Conservation (phyloP, 53 echinoderm and acorn worm species). For the Apostichopus leukothele region DNA sequence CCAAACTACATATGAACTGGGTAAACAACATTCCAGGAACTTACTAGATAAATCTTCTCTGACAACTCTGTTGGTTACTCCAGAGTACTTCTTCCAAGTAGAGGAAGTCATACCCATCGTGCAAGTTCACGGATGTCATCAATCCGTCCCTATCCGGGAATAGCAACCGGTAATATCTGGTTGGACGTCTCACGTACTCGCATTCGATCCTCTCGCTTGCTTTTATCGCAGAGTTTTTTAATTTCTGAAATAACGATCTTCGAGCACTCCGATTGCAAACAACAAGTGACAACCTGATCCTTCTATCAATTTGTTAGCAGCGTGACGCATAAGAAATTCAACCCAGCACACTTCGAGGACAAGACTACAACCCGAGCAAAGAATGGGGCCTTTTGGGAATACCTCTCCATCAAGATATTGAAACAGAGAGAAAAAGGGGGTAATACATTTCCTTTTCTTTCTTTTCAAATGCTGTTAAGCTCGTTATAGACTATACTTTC, state of each 20-base stretch:
- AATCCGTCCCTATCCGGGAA: slow-evolving; percentile 1
- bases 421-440: not conserved
- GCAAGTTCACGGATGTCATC: slow-evolving; percentile 17
- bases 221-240: slow-evolving; percentile 24
- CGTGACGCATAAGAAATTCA: slow-evolving; percentile 25
- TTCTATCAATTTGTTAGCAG: slow-evolving; percentile 30
- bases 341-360: slow-evolving; percentile 30
- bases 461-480: not conserved
- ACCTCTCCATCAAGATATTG: not conserved
- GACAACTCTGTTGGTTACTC: not conserved
- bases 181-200: not conserved
- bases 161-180: not conserved
- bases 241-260: slow-evolving; percentile 43
- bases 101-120: slow-evolving; percentile 2
- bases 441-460: not conserved
- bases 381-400: slow-evolving; percentile 40
- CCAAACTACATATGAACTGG: not conserved
- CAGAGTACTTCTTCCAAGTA: not conserved
- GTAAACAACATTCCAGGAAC: not conserved
- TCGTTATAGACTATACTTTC: not conserved
- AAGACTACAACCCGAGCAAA: slow-evolving; percentile 27
- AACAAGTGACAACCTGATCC: slow-evolving; percentile 45
- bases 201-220: not conserved
- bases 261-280: slow-evolving; percentile 37
- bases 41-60: not conserved